Base-by-base conservation (phyloP, 2,888 invertebrate genomes). In the Agrilus cyanescens region DNA sequence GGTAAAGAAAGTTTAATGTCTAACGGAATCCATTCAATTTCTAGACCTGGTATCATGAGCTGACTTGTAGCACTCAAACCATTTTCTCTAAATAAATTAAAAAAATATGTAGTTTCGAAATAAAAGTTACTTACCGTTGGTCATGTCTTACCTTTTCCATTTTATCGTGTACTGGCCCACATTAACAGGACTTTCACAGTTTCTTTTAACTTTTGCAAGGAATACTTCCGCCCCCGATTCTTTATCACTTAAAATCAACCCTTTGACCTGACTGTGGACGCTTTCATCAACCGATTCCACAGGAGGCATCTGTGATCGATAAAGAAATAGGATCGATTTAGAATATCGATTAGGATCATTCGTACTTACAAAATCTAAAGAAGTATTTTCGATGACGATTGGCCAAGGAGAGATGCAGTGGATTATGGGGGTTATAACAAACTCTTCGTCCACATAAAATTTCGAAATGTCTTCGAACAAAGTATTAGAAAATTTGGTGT, bases 391-490 rank as follows among this genome's bases (percentile, higher is more conserved):
- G 55, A 84, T 78, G 29, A 72, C 56, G 46, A 83, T 71, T 40
- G 81, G 76, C 78, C 81, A 82, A 2, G 82, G 82, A 44, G 84
- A 82, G 38, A 75, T 61, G 51, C 80, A 80, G 52, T 73, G 76
- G 37, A 84, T 73, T 53, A 77, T 73, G 37, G 81, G 80, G 76
- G 81, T 79, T 13, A 81, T 70, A 52, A 80, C 72, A 55, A 82
- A 78, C 4, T 79, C 72, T 59, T 84, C 82, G 53, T 75, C 73
- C 25, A 78, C 71, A 61, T 78, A 82, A 53, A 80, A 78, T 57
- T 78, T 80, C 3, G 72, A 67, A 46, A 81, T 68, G 15, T 76
- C 72, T 57, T 78, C 78, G 56, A 82, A 81, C 49, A 76, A 71
- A 59, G 73, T 70, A 5, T 80, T 75, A 47, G 77, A 72, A 67